phyloP scores from a whole-genome alignment of 2,888 invertebrate genomes.

The Thysanoteuthis rhombus region DNA sequence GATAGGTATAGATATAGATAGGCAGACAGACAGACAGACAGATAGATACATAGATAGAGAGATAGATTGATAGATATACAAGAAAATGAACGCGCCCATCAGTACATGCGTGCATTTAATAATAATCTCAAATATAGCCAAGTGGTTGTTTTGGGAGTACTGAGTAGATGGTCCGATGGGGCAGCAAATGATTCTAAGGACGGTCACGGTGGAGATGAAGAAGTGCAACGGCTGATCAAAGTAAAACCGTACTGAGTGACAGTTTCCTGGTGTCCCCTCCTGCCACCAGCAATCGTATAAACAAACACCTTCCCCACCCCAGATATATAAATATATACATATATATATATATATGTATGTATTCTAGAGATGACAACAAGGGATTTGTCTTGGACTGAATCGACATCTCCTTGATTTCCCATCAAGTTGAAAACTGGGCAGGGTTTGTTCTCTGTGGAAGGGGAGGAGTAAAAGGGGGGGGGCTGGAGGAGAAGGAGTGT shows the following conservation, averaged over 20 bases:
- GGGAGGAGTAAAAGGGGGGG: neutral
- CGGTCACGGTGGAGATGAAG: neutral
- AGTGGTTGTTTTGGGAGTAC: neutral
- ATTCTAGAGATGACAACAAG: neutral
- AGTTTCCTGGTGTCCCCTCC: neutral
- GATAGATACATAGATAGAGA: no score
- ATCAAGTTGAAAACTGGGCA: neutral
- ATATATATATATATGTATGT: neutral
- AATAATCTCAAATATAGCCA: neutral
- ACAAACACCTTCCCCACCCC: neutral
- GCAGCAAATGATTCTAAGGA: neutral
- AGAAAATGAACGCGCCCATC: no score
- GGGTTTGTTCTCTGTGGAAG: neutral
- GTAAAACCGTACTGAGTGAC: neutral
- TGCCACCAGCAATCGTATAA: neutral
- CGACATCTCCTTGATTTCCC: neutral
- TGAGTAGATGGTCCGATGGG: neutral
- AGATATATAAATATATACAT: no score
- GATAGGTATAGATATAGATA: no score
- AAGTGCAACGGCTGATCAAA: neutral
- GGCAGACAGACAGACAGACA: no score
- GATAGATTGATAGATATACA: no score
- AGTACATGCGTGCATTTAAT: no score
- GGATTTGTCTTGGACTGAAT: neutral
- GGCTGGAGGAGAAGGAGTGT: no score